These are phyloP conservation scores for Sycophila texana DNA, from an alignment of 2,888 invertebrate genomes.

Conservation along the genomic window DNA sequence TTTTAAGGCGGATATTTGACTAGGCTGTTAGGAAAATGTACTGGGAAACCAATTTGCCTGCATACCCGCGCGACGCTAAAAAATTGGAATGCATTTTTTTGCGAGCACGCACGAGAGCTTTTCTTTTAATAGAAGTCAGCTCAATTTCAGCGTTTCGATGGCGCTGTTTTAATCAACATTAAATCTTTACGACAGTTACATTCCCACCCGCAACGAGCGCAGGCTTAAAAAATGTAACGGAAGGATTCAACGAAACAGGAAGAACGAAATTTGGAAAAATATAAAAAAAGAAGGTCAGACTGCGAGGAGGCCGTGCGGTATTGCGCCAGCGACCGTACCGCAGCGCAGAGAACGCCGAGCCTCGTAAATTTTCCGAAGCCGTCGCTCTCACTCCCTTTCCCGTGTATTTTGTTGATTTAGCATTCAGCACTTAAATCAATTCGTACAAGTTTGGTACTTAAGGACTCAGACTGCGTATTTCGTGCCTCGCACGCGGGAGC, in stretches of 20 bases:
- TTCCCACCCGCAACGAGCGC: neutral
- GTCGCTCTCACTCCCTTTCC: slow-evolving; percentile 61
- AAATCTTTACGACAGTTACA: neutral
- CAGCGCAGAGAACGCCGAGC: slow-evolving; percentile 54
- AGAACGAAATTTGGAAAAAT: slow-evolving; percentile 3
- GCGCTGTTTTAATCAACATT: slow-evolving; percentile 3
- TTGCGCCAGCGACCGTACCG: slow-evolving; percentile 24
- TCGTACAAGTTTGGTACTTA: slow-evolving; percentile 75
- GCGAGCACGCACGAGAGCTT: neutral
- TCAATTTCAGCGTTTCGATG: neutral
- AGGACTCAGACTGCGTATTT: slow-evolving; percentile 58
- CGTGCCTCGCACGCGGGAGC: slow-evolving; percentile 51
- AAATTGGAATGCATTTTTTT: slow-evolving; percentile 27
- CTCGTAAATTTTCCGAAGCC: slow-evolving; percentile 68
- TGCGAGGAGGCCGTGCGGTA: slow-evolving; percentile 31
- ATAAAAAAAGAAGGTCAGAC: neutral
- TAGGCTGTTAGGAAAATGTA: slow-evolving; percentile 40
- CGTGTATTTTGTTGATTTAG: slow-evolving; percentile 73
- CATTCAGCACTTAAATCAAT: slow-evolving; percentile 76
- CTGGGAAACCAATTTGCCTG: slow-evolving; percentile 30
- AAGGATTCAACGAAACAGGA: neutral
- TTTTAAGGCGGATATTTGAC: slow-evolving; percentile 50
- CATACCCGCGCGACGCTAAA: slow-evolving; percentile 1
- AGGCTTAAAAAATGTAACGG: neutral
- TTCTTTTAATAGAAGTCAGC: slow-evolving; percentile 29